Evolutionary conservation across 2,888 invertebrate species (phyloP).

Genomic region (Prosopocoilus inquinatus): DNA sequence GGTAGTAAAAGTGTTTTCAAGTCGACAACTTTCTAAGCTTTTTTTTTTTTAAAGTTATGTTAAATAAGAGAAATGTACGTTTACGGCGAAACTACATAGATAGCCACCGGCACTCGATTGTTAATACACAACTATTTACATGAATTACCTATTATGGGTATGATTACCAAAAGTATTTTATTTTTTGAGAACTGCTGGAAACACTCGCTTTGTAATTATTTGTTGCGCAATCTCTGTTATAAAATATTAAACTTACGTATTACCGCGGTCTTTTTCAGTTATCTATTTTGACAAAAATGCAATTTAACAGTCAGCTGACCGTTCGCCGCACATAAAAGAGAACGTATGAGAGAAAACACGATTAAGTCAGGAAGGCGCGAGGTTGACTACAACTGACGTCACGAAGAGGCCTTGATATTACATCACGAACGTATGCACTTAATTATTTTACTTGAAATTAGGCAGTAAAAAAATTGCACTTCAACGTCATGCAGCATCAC

Average conservation of each 20-base stretch:
- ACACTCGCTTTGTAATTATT: slow-evolving; percentile 5
- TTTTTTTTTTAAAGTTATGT: neutral
- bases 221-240: neutral
- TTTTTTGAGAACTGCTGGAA: neutral
- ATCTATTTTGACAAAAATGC: neutral
- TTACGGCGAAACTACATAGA: neutral
- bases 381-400: slow-evolving; percentile 33
- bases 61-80: slow-evolving; percentile 17
- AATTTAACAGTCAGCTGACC: slow-evolving; percentile 23
- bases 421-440: slow-evolving; percentile 23
- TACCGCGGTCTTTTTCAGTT: neutral
- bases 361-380: slow-evolving; percentile 27
- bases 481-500: neutral
- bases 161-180: neutral
- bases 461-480: too few relatives aligned
- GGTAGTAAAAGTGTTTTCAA: slow-evolving; percentile 26
- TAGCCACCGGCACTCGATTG: neutral
- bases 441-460: neutral
- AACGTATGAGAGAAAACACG: slow-evolving; percentile 25
- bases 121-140: neutral
- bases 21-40: slow-evolving; percentile 10
- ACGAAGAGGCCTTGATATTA: slow-evolving; percentile 31
- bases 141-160: neutral
- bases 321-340: slow-evolving; percentile 16
- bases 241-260: neutral